Conservation (phyloP, 2,888 invertebrate species). For the Mechanitis messenoides region DNA sequence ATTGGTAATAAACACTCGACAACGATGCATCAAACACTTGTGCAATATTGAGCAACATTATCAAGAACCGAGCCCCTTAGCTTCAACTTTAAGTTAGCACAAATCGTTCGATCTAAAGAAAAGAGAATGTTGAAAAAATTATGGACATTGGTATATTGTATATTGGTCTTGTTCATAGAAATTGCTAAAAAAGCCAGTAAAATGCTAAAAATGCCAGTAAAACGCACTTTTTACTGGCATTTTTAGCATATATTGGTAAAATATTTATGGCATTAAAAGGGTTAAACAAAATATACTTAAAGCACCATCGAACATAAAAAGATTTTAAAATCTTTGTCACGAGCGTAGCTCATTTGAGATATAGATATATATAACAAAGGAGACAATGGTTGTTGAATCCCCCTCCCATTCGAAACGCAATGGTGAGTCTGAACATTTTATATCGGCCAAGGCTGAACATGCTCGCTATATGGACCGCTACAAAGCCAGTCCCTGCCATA, state of each 20-base stretch:
- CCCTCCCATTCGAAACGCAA: constrained; percentile 43
- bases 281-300: too few relatives aligned
- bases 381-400: constrained; percentile 56
- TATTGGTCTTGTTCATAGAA: too few relatives aligned
- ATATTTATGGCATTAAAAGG: too few relatives aligned
- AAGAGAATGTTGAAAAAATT: background rate
- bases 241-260: too few relatives aligned
- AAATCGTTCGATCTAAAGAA: background rate
- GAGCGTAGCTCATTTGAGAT: constrained; percentile 28
- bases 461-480: constrained; percentile 19
- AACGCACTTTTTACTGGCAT: too few relatives aligned
- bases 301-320: too few relatives aligned
- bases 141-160: too few relatives aligned
- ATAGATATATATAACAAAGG: constrained; percentile 38
- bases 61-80: background rate
- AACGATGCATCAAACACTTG: constrained; percentile 1
- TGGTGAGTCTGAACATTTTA: constrained; percentile 58
- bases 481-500: constrained; percentile 26
- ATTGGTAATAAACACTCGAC: background rate
- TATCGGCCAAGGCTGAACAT: constrained; percentile 56
- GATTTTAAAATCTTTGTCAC: too few relatives aligned
- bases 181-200: too few relatives aligned
- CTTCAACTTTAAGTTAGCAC: background rate
- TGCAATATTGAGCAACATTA: background rate
- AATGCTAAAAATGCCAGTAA: too few relatives aligned